Evolutionary conservation across 1,140 invertebrate species (phyloP).

Genomic region (Caenorhabditis briggsae): DNA sequence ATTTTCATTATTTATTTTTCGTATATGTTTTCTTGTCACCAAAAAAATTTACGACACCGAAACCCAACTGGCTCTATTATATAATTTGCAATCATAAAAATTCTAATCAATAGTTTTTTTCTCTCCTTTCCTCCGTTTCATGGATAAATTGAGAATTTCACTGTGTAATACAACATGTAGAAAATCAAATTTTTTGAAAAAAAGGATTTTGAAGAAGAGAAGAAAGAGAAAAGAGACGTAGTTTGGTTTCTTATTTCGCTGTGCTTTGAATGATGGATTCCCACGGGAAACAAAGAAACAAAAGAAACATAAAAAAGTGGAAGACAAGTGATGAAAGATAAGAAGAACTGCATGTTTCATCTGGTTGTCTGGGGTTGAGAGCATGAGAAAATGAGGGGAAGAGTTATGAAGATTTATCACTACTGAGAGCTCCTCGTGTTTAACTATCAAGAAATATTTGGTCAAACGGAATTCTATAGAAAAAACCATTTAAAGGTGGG

Average conservation of each 20-base stretch:
- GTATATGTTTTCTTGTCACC: background rate
- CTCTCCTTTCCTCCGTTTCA: too few species aligned
- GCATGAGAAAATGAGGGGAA: background rate
- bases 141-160: background rate
- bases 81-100: constrained; percentile 7
- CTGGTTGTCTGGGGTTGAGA: background rate
- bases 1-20: background rate
- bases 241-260: constrained; percentile 27
- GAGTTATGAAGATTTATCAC: too few species aligned
- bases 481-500: too few species aligned
- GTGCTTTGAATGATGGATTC: constrained; percentile 43
- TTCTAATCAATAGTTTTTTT: too few species aligned
- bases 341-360: background rate
- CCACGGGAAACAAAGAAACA: background rate
- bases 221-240: background rate
- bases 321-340: constrained; percentile 36
- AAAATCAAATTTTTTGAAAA: constrained; percentile 25
- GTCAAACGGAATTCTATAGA: too few species aligned
- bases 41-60: background rate
- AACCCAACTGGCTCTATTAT: too few species aligned
- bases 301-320: background rate
- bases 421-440: too few species aligned
- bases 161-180: background rate
- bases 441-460: too few species aligned
- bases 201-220: background rate